Evolutionary conservation across 2,888 invertebrate species (phyloP).

Genomic region (Dastarcus helophoroides): DNA sequence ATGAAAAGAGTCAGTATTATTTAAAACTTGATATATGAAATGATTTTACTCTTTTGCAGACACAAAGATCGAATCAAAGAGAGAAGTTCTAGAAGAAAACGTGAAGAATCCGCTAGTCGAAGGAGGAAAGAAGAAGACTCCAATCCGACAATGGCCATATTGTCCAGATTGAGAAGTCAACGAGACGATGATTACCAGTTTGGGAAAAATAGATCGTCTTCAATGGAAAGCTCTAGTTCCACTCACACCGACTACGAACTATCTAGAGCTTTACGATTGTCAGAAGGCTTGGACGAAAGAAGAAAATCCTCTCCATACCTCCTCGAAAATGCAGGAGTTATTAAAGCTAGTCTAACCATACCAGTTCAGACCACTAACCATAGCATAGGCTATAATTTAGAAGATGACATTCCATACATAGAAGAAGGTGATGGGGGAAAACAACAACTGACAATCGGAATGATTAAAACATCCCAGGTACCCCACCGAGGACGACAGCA

Average conservation of each 20-base stretch:
- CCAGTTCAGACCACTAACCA: constrained; percentile 38
- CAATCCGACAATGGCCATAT: constrained; percentile 45
- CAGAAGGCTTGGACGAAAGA: constrained; percentile 32
- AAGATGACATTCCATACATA: constrained; percentile 59
- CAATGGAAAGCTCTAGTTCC: constrained; percentile 34
- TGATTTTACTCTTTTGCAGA: constrained; percentile 25
- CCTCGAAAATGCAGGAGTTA: constrained; percentile 47
- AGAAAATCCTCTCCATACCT: constrained; percentile 50
- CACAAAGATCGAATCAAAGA: constrained; percentile 36
- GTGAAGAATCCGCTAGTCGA: constrained; percentile 39
- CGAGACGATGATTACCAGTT: constrained; percentile 33
- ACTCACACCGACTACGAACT: constrained; percentile 46
- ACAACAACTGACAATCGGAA: constrained; percentile 34
- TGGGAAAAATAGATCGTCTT: constrained; percentile 33
- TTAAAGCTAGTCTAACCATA: constrained; percentile 73
- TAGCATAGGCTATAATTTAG: constrained; percentile 42
- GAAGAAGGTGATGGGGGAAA: constrained; percentile 41
- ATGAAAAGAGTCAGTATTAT: too few species aligned
- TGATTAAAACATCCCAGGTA: constrained; percentile 27
- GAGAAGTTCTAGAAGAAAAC: constrained; percentile 37
- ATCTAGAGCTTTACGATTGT: constrained; percentile 24
- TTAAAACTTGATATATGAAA: too few species aligned
- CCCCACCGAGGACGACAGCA: constrained; percentile 40
- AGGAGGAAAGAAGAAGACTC: constrained; percentile 28
- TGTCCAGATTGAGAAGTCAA: constrained; percentile 39